Base-by-base conservation (phyloP, 2,113 vertebrate genomes). In the Sander lucioperca region DNA sequence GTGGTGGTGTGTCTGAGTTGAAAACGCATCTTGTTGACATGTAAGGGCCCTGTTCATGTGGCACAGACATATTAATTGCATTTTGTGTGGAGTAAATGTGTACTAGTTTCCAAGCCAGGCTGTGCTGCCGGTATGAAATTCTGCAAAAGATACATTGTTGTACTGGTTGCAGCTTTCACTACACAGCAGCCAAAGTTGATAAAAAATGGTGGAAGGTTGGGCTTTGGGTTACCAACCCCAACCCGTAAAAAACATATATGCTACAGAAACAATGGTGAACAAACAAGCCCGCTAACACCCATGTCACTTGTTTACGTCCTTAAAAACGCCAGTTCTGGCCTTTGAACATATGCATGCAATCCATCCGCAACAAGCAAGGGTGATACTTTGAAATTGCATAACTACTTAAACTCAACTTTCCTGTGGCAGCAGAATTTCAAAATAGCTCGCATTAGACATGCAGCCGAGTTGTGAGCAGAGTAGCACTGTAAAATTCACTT, bases 391-490 rank as follows among this genome's bases (percentile, higher is more conserved):
- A 89, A 90, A 90, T 83, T 69, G 71, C 89, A 82, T 87, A 88
- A 90, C 73, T 69, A 63, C 74, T 86, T 86, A 74, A 80, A 81
- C 53, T 85, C 64, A 74, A 84, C 86, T 84, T 86, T 84, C 66
- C 84, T 67, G 77, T 64, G 0, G 79, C 86, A 76, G 79, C 84
- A 84, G 89, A 90, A 83, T 89, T 87, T 89, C 74, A 88, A 88
- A 92, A 91, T 84, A 84, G 61, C 80, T 84, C 23, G 9, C 81
- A 88, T 91, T 90, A 89, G 89, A 89, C 72, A 89, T 90, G 91
- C 86, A 84, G 83, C 72, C 11, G 64, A 70, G 83, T 58, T 65
- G 79, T 15, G 65, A 77, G 75, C 54, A 7, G 66, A 75, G 66
- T 5, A 65, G 62, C 77, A 47, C 53, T 77, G 72, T 87, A 87